Evolutionary conservation across 2,113 vertebrate species (phyloP).

Genomic region (Plectropomus leopardus): DNA sequence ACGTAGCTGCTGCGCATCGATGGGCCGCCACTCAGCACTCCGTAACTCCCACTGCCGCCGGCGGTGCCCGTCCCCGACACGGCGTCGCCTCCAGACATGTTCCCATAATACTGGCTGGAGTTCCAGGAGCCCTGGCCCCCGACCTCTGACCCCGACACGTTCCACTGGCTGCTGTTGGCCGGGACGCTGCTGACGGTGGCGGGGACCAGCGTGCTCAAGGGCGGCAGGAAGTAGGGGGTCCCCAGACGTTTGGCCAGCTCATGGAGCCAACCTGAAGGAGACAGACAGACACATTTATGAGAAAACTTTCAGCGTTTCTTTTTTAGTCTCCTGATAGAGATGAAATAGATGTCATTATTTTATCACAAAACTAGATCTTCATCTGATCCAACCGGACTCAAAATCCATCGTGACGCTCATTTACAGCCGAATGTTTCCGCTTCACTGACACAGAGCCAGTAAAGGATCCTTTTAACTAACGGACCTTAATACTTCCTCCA

Average conservation of each 20-base stretch:
- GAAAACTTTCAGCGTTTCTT: neutral
- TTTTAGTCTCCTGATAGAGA: neutral
- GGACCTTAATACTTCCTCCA: no score
- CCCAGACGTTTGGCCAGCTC: conserved; percentile 87
- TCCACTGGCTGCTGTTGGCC: conserved; percentile 79
- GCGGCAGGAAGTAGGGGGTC: conserved; percentile 81
- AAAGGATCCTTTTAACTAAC: no score
- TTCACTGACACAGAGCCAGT: no score
- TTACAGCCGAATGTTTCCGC: neutral
- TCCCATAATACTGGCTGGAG: conserved; percentile 78
- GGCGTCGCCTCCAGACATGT: conserved; percentile 38
- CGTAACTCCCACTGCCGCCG: conserved; percentile 5
- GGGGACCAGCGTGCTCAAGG: conserved; percentile 64
- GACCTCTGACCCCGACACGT: conserved; percentile 69
- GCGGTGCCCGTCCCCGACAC: conserved; percentile 24
- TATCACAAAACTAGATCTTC: neutral
- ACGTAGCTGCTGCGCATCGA: conserved; percentile 88
- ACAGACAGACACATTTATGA: neutral
- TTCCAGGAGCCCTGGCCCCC: conserved; percentile 73
- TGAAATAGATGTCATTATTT: neutral
- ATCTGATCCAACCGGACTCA: neutral
- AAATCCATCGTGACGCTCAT: neutral
- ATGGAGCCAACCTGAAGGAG: conserved; percentile 85
- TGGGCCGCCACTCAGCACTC: conserved; percentile 78
- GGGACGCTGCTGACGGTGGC: conserved; percentile 55